A percentile compares a stretch with the other conserved stretches of the same genome.
Evolutionary conservation across 2,113 vertebrate genomes (phyloP).

Genomic region (Nicator chloris): DNA sequence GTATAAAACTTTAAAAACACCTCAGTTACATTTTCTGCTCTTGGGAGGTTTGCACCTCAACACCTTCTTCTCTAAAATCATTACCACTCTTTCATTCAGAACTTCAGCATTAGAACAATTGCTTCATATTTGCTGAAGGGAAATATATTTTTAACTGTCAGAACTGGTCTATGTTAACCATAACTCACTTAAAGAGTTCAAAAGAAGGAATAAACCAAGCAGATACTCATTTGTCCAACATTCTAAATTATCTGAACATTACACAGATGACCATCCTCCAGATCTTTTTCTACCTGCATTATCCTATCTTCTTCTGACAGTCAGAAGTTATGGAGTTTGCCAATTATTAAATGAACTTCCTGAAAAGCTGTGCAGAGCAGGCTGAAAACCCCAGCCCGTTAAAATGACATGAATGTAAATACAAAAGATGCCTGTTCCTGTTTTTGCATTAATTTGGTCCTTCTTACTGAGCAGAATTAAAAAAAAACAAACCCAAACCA

Average conservation of each 20-base stretch:
- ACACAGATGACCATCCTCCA: neutral
- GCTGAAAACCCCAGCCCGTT: neutral
- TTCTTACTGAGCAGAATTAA: neutral
- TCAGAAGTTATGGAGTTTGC: neutral
- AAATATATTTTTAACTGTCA: neutral
- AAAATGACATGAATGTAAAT: neutral
- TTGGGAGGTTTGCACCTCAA: neutral
- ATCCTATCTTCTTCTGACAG: neutral
- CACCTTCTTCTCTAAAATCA: neutral
- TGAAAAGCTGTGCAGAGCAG: neutral
- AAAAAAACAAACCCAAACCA: no score
- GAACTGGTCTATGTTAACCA: neutral
- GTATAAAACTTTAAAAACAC: neutral
- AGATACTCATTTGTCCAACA: neutral
- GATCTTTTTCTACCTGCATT: neutral
- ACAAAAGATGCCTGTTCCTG: neutral
- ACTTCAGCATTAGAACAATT: neutral
- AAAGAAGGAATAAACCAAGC: neutral
- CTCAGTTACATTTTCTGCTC: neutral
- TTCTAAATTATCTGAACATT: neutral
- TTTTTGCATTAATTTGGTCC: neutral
- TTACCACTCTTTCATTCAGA: neutral
- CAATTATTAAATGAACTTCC: neutral
- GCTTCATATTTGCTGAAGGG: conserved; percentile 15
- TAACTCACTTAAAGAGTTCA: neutral